Conservation (phyloP, 1,140 invertebrate genomes). For the Heliconius eleuchia region DNA sequence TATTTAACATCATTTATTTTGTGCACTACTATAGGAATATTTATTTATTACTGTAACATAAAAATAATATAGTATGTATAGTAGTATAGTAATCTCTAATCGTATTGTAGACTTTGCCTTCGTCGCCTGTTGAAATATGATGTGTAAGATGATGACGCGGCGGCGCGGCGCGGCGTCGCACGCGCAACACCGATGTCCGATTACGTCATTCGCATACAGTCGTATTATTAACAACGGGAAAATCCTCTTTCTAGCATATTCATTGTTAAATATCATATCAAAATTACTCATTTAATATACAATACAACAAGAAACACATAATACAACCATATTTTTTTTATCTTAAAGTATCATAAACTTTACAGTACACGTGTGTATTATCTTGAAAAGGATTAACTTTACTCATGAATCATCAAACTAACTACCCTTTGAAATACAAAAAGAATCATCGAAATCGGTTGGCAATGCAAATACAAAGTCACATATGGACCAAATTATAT, state of each 20-base stretch:
- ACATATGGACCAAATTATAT: too few species aligned
- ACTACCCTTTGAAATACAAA: too few species aligned
- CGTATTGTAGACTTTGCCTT: conserved; percentile 19
- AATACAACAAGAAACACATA: too few species aligned
- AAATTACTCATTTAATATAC: not conserved
- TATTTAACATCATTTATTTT: not conserved
- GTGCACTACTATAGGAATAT: not conserved
- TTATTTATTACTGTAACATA: not conserved
- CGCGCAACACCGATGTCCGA: conserved; percentile 20
- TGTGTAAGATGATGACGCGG: conserved; percentile 19
- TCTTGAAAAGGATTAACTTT: too few species aligned
- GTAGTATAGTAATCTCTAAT: not conserved
- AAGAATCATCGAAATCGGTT: too few species aligned
- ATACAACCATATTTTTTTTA: too few species aligned
- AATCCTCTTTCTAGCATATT: conserved; percentile 6
- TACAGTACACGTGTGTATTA: too few species aligned
- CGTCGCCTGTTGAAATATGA: conserved; percentile 1
- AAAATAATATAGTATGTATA: not conserved
- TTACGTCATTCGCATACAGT: conserved; percentile 21
- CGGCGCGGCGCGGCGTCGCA: conserved; percentile 17
- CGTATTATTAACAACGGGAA: conserved; percentile 8
- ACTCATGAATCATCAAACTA: too few species aligned
- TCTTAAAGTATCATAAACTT: too few species aligned
- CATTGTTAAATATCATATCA: not conserved
- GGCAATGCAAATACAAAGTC: too few species aligned